Percentiles rank a stretch among this genome's conserved stretches.
phyloP scores from a whole-genome alignment of 2,888 invertebrate genomes.

The Drosophila meridiana region DNA sequence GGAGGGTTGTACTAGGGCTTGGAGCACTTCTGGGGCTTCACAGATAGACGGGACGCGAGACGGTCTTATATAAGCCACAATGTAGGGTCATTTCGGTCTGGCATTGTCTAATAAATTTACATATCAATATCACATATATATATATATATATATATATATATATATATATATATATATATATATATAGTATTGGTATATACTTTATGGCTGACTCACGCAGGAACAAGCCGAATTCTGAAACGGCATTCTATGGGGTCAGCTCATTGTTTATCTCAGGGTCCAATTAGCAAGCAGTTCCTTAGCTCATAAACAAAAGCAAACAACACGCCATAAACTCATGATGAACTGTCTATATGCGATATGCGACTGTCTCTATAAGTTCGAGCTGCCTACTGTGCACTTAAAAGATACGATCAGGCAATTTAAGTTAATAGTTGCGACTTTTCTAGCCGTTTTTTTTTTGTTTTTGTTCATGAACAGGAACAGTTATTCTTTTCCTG shows the following conservation, averaged over 20 bases:
- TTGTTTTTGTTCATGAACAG: conserved; percentile 26
- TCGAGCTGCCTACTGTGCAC: conserved; percentile 11
- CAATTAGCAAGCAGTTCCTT: conserved; percentile 63
- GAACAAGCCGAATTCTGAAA: not conserved
- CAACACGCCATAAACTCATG: conserved; percentile 69
- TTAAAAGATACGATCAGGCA: conserved; percentile 61
- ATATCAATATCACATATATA: conserved; percentile 2
- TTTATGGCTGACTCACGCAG: conserved; percentile 7
- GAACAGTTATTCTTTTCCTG: conserved; percentile 16
- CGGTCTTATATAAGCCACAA: conserved; percentile 8
- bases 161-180: not conserved
- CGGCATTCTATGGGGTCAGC: conserved; percentile 8
- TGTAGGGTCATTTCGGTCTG: conserved; percentile 2
- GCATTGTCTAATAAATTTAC: conserved; percentile 23
- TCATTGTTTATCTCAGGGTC: conserved; percentile 29
- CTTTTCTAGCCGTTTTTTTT: conserved; percentile 31
- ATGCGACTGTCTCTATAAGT: conserved; percentile 10
- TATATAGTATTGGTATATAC: not conserved
- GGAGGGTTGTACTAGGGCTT: conserved; percentile 32
- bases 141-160: not conserved
- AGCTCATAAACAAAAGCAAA: conserved; percentile 22
- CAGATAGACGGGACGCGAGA: not conserved
- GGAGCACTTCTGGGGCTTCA: conserved; percentile 47
- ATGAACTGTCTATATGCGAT: conserved; percentile 24
- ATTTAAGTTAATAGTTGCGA: conserved; percentile 48